A percentile compares a stretch with the other conserved stretches of the same genome.
phyloP scores from a whole-genome alignment of 1,140 invertebrate genomes.

The Phymastichus coffea region DNA sequence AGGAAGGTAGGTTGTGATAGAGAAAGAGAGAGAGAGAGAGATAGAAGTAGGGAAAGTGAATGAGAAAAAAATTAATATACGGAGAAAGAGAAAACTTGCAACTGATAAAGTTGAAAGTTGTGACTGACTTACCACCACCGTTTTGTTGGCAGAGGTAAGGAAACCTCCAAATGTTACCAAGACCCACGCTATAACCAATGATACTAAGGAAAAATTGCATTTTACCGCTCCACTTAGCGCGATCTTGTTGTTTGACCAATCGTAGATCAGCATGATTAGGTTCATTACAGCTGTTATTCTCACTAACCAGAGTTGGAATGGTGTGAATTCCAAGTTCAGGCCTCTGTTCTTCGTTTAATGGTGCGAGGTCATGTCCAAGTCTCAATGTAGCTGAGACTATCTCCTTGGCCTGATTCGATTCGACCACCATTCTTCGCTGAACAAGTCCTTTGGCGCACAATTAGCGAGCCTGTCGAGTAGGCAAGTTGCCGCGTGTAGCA shows the following conservation, averaged over 20 bases:
- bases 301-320: conserved; percentile 43
- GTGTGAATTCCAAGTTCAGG: conserved; percentile 44
- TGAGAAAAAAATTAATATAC: too few relatives aligned
- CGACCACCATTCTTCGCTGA: conserved; percentile 51
- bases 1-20: too few relatives aligned
- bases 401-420: too few relatives aligned
- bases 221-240: conserved; percentile 79
- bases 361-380: conserved; percentile 76
- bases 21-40: too few relatives aligned
- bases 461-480: too few relatives aligned
- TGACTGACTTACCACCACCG: conserved; percentile 89
- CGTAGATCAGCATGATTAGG: conserved; percentile 53
- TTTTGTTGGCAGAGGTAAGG: conserved; percentile 93
- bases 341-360: conserved; percentile 64
- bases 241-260: conserved; percentile 60
- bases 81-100: too few relatives aligned
- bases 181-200: conserved; percentile 86
- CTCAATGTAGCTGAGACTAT: conserved; percentile 45
- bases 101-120: not conserved
- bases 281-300: conserved; percentile 25
- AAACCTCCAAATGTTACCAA: conserved; percentile 95
- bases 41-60: too few relatives aligned
- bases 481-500: too few relatives aligned
- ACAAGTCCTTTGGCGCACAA: too few relatives aligned
- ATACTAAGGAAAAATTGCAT: conserved; percentile 89